These are phyloP conservation scores for Sminthurides aquaticus DNA, from an alignment of 2,888 invertebrate species.

Conservation along the genomic window DNA sequence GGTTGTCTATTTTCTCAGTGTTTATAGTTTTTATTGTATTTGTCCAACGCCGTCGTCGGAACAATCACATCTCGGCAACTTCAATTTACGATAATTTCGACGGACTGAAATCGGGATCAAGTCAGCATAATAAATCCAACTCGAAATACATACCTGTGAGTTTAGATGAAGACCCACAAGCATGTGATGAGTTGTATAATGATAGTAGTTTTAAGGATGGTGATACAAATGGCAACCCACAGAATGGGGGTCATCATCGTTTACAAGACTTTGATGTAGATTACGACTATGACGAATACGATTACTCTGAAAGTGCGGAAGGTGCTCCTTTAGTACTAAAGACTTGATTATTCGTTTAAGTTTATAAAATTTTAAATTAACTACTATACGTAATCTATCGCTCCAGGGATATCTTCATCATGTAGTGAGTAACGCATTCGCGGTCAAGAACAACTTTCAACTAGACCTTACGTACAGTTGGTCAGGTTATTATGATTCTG, in stretches of 20 bases:
- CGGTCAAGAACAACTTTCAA: too few relatives aligned
- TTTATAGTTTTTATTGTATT: slow-evolving; percentile 30
- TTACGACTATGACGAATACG: slow-evolving; percentile 28
- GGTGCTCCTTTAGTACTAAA: slow-evolving; percentile 41
- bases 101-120: slow-evolving; percentile 10
- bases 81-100: slow-evolving; percentile 13
- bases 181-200: slow-evolving; percentile 10
- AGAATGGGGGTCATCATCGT: neutral
- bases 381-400: neutral
- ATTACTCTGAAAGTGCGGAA: slow-evolving; percentile 31
- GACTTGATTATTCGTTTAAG: slow-evolving; percentile 27
- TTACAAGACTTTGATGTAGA: slow-evolving; percentile 11
- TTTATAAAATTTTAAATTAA: slow-evolving; percentile 3
- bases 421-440: too few relatives aligned
- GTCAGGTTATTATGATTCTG: too few relatives aligned
- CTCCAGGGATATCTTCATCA: neutral
- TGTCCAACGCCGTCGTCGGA: slow-evolving; percentile 19
- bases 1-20: slow-evolving; percentile 36
- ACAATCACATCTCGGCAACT: neutral
- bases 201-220: neutral
- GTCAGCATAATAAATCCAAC: slow-evolving; percentile 2
- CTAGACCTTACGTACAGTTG: too few relatives aligned
- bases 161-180: slow-evolving; percentile 20
- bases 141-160: slow-evolving; percentile 25
- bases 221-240: neutral